These are phyloP conservation scores for Syndactyla subalaris DNA, from an alignment of 2,797 vertebrate genomes.

Conservation along the genomic window DNA sequence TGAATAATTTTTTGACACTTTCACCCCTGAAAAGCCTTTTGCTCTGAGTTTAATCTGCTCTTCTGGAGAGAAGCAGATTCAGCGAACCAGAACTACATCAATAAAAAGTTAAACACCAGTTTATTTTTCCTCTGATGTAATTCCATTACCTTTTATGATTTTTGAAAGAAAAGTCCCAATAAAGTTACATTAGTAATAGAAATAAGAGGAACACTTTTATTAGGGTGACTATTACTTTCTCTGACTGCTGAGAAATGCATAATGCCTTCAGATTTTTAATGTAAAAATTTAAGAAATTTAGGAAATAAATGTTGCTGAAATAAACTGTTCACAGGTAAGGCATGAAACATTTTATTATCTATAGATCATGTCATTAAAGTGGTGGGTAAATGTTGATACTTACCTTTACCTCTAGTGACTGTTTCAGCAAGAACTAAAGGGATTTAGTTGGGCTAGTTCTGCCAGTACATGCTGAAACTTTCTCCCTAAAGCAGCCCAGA, in stretches of 20 bases:
- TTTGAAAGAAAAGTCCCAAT: neutral
- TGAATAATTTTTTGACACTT: neutral
- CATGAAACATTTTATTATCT: neutral
- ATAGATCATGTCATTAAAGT: neutral
- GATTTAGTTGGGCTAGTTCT: neutral
- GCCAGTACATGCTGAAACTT: neutral
- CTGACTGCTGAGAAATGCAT: neutral
- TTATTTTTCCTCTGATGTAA: neutral
- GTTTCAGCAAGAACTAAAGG: neutral
- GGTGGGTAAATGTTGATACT: neutral
- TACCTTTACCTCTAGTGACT: neutral
- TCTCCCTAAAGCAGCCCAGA: neutral
- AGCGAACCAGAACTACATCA: neutral
- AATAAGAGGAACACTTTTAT: neutral
- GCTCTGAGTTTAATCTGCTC: neutral
- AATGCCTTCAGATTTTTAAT: neutral
- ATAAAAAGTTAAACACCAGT: neutral
- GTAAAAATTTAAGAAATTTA: neutral
- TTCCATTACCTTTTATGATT: neutral
- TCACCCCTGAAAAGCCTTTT: neutral
- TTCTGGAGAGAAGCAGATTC: neutral
- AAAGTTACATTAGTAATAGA: neutral
- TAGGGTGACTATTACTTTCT: neutral
- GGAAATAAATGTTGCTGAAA: neutral
- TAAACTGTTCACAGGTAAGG: neutral